phyloP scores from a whole-genome alignment of 2,113 vertebrate genomes.

The Sminthopsis crassicaudata region DNA sequence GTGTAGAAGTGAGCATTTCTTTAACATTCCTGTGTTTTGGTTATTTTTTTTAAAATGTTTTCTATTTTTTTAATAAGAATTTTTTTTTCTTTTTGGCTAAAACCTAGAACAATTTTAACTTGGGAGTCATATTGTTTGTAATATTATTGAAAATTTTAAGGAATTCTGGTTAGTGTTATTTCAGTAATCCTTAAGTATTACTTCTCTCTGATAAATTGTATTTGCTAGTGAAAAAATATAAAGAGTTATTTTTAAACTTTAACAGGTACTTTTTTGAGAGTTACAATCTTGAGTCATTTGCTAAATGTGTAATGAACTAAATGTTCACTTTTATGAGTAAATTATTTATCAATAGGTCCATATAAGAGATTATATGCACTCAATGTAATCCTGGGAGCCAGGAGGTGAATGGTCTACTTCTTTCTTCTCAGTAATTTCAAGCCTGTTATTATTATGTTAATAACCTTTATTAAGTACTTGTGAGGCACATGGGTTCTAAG shows the following conservation, averaged over 20 bases:
- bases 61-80: background rate
- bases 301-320: background rate
- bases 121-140: background rate
- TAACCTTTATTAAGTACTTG: background rate
- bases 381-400: background rate
- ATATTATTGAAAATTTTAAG: background rate
- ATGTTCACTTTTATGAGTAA: background rate
- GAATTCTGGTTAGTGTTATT: background rate
- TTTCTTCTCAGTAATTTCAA: background rate
- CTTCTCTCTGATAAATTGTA: background rate
- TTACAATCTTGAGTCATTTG: background rate
- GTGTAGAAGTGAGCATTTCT: background rate
- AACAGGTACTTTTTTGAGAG: background rate
- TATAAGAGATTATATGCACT: background rate
- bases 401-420: background rate
- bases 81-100: background rate
- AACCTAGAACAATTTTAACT: background rate
- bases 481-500: background rate
- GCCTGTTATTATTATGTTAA: background rate
- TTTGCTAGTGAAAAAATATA: background rate
- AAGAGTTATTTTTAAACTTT: background rate
- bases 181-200: background rate
- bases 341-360: background rate
- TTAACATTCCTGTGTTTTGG: background rate
- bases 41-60: background rate